Base-by-base conservation (phyloP, 2,113 vertebrate genomes). In the Dasyurus viverrinus region DNA sequence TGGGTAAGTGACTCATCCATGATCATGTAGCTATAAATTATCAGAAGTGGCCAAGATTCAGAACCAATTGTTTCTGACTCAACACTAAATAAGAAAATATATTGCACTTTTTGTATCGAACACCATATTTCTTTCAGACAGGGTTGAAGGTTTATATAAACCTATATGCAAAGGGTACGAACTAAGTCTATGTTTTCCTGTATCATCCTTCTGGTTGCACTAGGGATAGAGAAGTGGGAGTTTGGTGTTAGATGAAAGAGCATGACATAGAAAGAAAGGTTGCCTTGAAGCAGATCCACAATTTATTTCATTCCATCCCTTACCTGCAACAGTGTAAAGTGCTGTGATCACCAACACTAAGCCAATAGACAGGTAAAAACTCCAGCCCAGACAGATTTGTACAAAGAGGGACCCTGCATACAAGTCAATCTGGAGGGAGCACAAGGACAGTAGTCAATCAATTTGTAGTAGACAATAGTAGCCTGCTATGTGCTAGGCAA, bases 381-480 rank as follows among this genome's bases (percentile, higher is more conserved):
- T 99, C 99, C 99, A 99, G 48, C 99, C 99, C 93, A 99, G 98
- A 98, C 99, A 99, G 95, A 99, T 99, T 97, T 99, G 99, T 57
- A 99, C 98, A 0, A 99, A 99, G 95, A 99, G 96, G 0, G 99
- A 99, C 91, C 99, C 99, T 0, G 98, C 99, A 14, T 99, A 99
- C 96, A 99, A 98, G 97, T 99, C 99, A 0, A 99, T 99, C 99
- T 99, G 98, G 0, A 89, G 0, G 0, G 0, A 42, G 90, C 89
- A 96, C 53, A n/a, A 48, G 68, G 68, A 11, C 5, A 76, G 42
- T 84, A n/a, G 7, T 84, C 36, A 42, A 84, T 42, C n/a, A 42
- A 84, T 84, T 84, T n/a, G n/a, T n/a, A n/a, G n/a, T n/a, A n/a
- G n/a, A n/a, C n/a, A n/a, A n/a, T n/a, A n/a, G n/a, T n/a, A n/a